Evolutionary conservation across 2,888 invertebrate genomes (phyloP), one percentile per base, ranked within the genome.

Genomic region (Clusia tigrina): DNA sequence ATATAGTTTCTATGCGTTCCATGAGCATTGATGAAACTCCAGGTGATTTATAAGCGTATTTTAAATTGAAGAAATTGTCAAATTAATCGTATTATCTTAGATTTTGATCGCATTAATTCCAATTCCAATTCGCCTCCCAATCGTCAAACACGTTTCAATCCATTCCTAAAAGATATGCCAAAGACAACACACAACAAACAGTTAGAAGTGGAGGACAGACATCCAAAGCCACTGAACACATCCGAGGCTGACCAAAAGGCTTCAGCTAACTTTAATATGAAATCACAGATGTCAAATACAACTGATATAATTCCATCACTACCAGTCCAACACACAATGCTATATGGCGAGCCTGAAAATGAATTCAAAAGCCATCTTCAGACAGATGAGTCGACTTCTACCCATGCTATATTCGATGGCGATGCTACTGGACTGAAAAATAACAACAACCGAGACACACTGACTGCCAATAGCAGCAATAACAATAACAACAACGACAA

Each of bases 1-100:
- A 96, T 83, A 94, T 94, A 0, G 86, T 93, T 58, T 95, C 95
- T 38, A 88, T 95, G 76, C 89, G 92, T 70, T 95, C 95, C 78
- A 94, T 94, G 86, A 94, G 93, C 74, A 92, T 93, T 46, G 95
- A 95, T 83, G 95, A 95, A 72, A 94, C 94, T 10, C 93, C 94
- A 3, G 94, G 79, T 73, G 68, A 60, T 32, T 23, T 22, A 32
- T 12, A 32, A 5, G 22, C 22, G 22, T 17, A 17, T 54, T 26
- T 5, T 54, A 26, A 26, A 10, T 25, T 23, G 25, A n/a, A 20
- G 24, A 6, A 20, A 12, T 10, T 2, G 20, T 26, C 17, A 1
- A 52, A 52, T 22, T n/a, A 15, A 2, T 54, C 56, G n/a, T 54
- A 37, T 17, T 15, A 56, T 56, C 51, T 9, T 42, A 81, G 81